Conservation (phyloP, 2,113 vertebrate species). For the Osmerus mordax region DNA sequence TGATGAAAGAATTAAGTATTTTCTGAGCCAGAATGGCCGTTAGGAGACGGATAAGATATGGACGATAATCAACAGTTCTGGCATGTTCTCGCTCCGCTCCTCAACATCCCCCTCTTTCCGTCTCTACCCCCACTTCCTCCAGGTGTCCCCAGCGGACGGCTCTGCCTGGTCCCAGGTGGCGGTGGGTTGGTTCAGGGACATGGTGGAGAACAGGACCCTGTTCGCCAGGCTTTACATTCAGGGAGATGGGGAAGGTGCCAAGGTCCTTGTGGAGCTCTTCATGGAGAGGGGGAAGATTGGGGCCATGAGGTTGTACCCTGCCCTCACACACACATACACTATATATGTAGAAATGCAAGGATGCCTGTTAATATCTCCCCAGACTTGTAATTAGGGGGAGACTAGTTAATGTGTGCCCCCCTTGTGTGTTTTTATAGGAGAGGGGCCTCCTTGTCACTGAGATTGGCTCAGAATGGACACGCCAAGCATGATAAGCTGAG, state of each 20-base stretch:
- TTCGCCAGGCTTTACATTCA: conserved; percentile 66
- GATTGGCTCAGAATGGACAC: conserved; percentile 69
- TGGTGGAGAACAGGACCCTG: conserved; percentile 61
- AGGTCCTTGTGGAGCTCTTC: conserved; percentile 66
- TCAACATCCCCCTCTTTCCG: background rate
- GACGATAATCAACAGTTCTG: background rate
- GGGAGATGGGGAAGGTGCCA: background rate
- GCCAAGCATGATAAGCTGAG: conserved; percentile 53
- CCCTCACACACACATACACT: background rate
- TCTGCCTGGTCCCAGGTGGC: conserved; percentile 64
- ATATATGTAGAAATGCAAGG: background rate
- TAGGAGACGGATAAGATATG: background rate
- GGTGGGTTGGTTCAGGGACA: conserved; percentile 66
- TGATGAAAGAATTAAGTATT: too few species aligned
- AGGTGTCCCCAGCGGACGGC: conserved; percentile 42
- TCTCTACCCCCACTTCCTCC: background rate
- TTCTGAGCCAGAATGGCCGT: background rate
- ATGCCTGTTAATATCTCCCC: background rate
- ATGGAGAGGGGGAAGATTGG: conserved; percentile 71
- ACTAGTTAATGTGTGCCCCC: background rate
- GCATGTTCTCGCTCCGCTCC: background rate
- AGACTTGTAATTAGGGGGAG: background rate
- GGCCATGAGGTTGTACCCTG: conserved; percentile 67
- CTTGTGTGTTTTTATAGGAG: conserved; percentile 54
- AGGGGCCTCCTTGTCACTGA: conserved; percentile 64